Percentiles rank a stretch among this genome's conserved stretches.
Conservation (phyloP, 1,140 invertebrate genomes). For the Drosophila pectinifera region DNA sequence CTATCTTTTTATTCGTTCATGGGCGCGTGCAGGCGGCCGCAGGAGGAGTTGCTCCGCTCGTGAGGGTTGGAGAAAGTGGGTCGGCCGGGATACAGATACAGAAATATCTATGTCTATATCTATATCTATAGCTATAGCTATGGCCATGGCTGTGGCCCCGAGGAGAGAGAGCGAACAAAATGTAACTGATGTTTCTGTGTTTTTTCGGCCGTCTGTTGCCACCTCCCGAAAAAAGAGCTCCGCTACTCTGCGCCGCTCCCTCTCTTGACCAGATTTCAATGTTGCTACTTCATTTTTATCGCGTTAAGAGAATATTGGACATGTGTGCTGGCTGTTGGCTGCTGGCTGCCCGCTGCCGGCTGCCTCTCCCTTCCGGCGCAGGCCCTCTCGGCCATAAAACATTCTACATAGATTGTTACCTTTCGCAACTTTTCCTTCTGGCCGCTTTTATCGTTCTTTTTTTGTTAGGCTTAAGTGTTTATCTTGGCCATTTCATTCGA, state of each 20-base stretch:
- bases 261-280: conserved; percentile 69
- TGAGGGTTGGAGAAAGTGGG: conserved; percentile 17
- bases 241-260: not conserved
- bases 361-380: not conserved
- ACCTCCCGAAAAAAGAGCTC: conserved; percentile 22
- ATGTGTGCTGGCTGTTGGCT: conserved; percentile 53
- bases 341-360: not conserved
- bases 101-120: conserved; percentile 32
- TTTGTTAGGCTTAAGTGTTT: conserved; percentile 82
- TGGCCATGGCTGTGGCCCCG: no score
- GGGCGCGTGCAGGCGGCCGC: conserved; percentile 40
- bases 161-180: conserved; percentile 57
- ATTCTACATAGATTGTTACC: conserved; percentile 67
- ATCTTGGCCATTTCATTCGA: conserved; percentile 80
- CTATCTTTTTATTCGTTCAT: conserved; percentile 72
- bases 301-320: conserved; percentile 82
- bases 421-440: conserved; percentile 68
- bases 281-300: conserved; percentile 82
- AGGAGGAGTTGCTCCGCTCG: conserved; percentile 6
- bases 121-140: conserved; percentile 7
- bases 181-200: conserved; percentile 80
- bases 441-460: conserved; percentile 80
- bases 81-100: conserved; percentile 43
- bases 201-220: conserved; percentile 60
- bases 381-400: conserved; percentile 50